phyloP scores from a whole-genome alignment of 37 sponge, comb jelly and placozoan species.

The Hexactinellida sp. region DNA sequence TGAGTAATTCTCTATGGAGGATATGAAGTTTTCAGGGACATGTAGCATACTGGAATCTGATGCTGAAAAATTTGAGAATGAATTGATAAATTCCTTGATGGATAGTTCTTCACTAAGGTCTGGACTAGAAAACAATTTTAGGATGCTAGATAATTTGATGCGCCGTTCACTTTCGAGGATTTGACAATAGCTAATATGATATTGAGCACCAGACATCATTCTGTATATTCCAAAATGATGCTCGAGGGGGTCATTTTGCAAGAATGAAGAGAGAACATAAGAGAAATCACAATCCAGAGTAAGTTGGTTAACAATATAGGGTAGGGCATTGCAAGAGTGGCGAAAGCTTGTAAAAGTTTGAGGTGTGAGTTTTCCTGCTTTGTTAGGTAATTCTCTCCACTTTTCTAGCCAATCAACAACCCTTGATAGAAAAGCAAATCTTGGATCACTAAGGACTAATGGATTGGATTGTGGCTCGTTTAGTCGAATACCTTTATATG shows the following conservation, averaged over 20 bases:
- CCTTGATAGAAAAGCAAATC: background rate
- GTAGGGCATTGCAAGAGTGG: background rate
- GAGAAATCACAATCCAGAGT: background rate
- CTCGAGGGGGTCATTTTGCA: slow-evolving; percentile 1
- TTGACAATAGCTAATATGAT: slow-evolving; percentile 17
- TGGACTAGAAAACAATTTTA: slow-evolving; percentile 4
- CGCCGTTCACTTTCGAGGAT: background rate
- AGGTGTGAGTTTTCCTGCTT: background rate
- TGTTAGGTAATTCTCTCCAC: background rate
- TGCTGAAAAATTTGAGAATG: background rate
- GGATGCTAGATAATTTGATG: background rate
- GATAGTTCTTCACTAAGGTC: background rate
- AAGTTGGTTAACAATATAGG: background rate
- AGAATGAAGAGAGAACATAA: background rate
- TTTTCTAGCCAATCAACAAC: background rate
- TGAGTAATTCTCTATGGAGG: background rate
- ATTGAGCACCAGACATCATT: slow-evolving; percentile 15
- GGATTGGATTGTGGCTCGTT: background rate
- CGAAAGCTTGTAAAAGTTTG: slow-evolving; percentile 15
- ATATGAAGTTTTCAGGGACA: background rate
- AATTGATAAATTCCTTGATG: background rate
- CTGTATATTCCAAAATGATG: slow-evolving; percentile 7
- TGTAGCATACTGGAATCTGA: background rate
- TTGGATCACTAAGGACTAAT: background rate
- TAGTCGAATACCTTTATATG: background rate